Percentiles rank a stretch among this genome's conserved stretches.
Evolutionary conservation across 2,888 invertebrate genomes (phyloP).

Genomic region (Drosophila colorata): DNA sequence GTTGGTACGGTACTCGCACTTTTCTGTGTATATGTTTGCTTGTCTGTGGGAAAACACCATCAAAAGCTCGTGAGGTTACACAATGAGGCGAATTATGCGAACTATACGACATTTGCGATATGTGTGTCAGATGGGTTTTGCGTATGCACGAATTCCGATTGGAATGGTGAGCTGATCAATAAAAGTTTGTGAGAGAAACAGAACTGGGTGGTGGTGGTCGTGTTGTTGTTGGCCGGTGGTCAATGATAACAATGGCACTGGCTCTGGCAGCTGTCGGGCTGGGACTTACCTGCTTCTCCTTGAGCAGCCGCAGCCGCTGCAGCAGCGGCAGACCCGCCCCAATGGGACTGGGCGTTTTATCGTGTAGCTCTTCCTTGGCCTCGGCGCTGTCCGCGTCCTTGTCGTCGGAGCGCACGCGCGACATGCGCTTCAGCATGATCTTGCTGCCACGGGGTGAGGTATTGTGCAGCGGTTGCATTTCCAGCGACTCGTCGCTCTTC

Average conservation of each 20-base stretch:
- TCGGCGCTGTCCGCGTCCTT: slow-evolving; percentile 87
- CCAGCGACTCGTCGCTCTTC: slow-evolving; percentile 88
- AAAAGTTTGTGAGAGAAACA: slow-evolving; percentile 26
- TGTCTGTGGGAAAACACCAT: slow-evolving; percentile 51
- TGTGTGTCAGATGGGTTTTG: slow-evolving; percentile 7
- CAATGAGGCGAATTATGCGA: slow-evolving; percentile 21
- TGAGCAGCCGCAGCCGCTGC: slow-evolving; percentile 91
- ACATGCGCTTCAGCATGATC: slow-evolving; percentile 90
- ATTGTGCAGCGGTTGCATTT: slow-evolving; percentile 88
- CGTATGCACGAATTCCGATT: slow-evolving; percentile 30
- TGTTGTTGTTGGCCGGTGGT: slow-evolving; percentile 3
- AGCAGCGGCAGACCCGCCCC: slow-evolving; percentile 94
- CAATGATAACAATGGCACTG: slow-evolving; percentile 23
- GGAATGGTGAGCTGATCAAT: slow-evolving; percentile 18
- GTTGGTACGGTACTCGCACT: slow-evolving; percentile 1
- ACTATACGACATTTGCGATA: slow-evolving; percentile 15
- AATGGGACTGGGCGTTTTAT: slow-evolving; percentile 89
- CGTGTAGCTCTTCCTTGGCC: slow-evolving; percentile 83
- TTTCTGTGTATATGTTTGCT: slow-evolving; percentile 31
- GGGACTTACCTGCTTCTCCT: slow-evolving; percentile 91
- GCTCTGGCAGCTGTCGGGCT: slow-evolving; percentile 5
- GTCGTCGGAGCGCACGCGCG: slow-evolving; percentile 90
- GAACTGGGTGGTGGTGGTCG: slow-evolving; percentile 20
- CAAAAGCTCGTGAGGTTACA: slow-evolving; percentile 51
- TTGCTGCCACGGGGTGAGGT: slow-evolving; percentile 86